Percentiles rank a stretch among this genome's conserved stretches.
phyloP scores from a whole-genome alignment of 2,797 vertebrate genomes.

The Erethizon dorsatum region DNA sequence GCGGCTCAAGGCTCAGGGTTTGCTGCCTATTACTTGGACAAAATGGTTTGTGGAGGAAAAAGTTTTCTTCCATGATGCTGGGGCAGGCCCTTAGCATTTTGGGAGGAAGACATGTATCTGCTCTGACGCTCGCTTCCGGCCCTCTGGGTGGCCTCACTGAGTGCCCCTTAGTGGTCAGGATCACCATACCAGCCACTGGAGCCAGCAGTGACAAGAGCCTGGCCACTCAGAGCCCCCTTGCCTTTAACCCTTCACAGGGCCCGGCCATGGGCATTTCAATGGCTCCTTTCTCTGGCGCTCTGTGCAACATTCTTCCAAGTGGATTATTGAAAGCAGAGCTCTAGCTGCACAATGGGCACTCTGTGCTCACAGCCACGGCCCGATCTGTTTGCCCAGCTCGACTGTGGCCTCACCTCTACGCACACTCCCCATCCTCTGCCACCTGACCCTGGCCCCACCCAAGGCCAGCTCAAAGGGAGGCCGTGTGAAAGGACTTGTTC shows the following conservation, averaged over 20 bases:
- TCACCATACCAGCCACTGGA: background rate
- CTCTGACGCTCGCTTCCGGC: background rate
- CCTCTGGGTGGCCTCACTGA: constrained; percentile 40
- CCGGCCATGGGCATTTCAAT: constrained; percentile 87
- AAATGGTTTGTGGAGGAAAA: constrained; percentile 18
- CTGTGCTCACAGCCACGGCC: constrained; percentile 90
- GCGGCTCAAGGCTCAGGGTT: background rate
- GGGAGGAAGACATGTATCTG: no score
- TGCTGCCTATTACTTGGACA: constrained; percentile 3
- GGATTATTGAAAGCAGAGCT: constrained; percentile 92
- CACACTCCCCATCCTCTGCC: constrained; percentile 83
- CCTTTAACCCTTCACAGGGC: constrained; percentile 88
- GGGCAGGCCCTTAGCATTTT: background rate
- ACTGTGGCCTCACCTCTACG: constrained; percentile 84
- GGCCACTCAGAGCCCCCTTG: constrained; percentile 27
- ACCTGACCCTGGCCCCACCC: constrained; percentile 82
- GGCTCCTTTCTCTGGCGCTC: constrained; percentile 90
- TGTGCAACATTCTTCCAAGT: constrained; percentile 91
- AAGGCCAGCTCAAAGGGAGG: constrained; percentile 84
- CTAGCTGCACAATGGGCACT: constrained; percentile 90
- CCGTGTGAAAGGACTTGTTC: constrained; percentile 87
- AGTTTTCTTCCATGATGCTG: background rate
- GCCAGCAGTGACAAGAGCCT: background rate
- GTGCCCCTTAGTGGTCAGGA: constrained; percentile 9
- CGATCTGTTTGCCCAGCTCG: constrained; percentile 89